These are phyloP conservation scores for Syngnathus scovelli DNA, from an alignment of 2,113 vertebrate species.

Conservation along the genomic window DNA sequence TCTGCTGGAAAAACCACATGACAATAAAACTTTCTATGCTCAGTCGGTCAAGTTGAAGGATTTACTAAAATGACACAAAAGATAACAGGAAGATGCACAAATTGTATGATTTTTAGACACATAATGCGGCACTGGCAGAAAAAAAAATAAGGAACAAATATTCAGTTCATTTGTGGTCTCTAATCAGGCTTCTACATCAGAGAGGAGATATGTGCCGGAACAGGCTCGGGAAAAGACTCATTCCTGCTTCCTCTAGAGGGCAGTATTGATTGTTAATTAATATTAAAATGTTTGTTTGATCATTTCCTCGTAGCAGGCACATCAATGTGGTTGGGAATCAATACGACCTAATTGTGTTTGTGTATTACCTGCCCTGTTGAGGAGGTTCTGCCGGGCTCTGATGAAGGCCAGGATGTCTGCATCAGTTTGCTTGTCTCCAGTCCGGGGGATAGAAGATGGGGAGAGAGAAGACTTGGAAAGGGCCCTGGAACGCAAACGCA, in stretches of 20 bases:
- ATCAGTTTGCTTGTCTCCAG: constrained; percentile 83
- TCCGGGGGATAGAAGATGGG: constrained; percentile 75
- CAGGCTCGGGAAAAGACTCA: not conserved
- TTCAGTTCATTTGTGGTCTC: not conserved
- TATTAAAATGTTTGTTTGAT: too few relatives aligned
- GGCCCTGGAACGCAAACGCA: constrained; percentile 64
- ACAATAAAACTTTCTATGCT: constrained; percentile 3
- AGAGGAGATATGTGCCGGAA: not conserved
- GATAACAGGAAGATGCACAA: not conserved
- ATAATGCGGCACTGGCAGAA: not conserved
- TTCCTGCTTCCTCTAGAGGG: constrained; percentile 29
- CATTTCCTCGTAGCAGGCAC: not conserved
- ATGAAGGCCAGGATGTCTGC: constrained; percentile 88
- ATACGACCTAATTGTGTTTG: not conserved
- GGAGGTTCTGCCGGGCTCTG: constrained; percentile 80
- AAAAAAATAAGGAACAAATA: not conserved
- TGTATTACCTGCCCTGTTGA: constrained; percentile 76
- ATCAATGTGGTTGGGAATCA: not conserved
- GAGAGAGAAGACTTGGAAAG: constrained; percentile 45
- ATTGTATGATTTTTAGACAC: not conserved
- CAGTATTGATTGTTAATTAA: constrained; percentile 9
- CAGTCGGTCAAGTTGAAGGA: constrained; percentile 7
- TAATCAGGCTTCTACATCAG: not conserved
- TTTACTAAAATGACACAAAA: not conserved
- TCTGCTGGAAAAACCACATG: constrained; percentile 9